Percentiles rank a stretch among this genome's conserved stretches.
Conservation (phyloP, 2,113 vertebrate species). For the Amphilophus citrinellus region DNA sequence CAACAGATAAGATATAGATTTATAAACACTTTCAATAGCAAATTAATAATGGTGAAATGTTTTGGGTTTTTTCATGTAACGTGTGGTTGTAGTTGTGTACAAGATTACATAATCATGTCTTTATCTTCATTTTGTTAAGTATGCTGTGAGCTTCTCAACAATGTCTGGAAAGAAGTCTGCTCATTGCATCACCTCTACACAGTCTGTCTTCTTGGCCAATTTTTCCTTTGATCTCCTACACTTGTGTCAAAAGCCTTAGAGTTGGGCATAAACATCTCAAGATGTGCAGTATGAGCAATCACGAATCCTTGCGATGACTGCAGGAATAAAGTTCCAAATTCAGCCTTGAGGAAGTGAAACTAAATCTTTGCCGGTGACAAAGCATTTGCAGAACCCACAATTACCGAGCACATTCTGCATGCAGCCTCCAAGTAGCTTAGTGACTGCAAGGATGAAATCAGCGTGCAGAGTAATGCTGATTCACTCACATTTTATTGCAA, state of each 20-base stretch:
- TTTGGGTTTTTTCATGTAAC: conserved; percentile 66
- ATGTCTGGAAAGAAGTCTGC: neutral
- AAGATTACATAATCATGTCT: conserved; percentile 46
- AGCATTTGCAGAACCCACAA: conserved; percentile 36
- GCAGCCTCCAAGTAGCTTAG: conserved; percentile 32
- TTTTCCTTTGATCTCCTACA: conserved; percentile 11
- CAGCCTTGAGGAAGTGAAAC: neutral
- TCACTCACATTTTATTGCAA: conserved; percentile 82
- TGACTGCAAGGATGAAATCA: conserved; percentile 79
- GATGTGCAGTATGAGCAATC: neutral
- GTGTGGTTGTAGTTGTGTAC: conserved; percentile 49
- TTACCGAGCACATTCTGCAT: conserved; percentile 47
- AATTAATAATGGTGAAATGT: conserved; percentile 76
- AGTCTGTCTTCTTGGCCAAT: neutral
- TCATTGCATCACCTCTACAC: conserved; percentile 3
- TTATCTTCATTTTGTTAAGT: conserved; percentile 61
- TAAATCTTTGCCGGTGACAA: conserved; percentile 8
- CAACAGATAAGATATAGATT: conserved; percentile 39
- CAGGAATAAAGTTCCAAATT: conserved; percentile 21
- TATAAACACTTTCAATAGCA: conserved; percentile 22
- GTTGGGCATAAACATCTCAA: conserved; percentile 12
- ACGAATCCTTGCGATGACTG: conserved; percentile 28
- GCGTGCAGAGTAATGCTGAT: conserved; percentile 80
- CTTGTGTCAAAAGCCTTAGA: neutral
- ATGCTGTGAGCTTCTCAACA: conserved; percentile 25